Percentiles rank a stretch among this genome's conserved stretches.
These are phyloP conservation scores for Muscicapa striata DNA, from an alignment of 2,797 vertebrate genomes.

Conservation along the genomic window DNA sequence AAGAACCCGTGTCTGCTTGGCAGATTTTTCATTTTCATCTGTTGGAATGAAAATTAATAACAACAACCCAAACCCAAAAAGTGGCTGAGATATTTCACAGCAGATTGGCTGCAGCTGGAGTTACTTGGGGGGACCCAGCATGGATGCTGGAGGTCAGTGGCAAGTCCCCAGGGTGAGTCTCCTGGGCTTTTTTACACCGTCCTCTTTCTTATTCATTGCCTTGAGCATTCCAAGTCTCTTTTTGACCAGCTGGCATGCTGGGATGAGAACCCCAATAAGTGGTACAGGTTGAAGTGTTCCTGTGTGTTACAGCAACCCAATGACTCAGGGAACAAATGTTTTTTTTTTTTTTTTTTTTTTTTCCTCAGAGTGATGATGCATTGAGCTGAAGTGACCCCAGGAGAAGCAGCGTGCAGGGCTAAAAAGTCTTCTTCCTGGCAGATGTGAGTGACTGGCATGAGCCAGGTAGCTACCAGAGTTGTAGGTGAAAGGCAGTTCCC, in stretches of 20 bases:
- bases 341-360: background rate
- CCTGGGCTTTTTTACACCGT: background rate
- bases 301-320: rapidly evolving
- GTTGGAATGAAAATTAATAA: background rate
- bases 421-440: background rate
- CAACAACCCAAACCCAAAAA: background rate
- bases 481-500: background rate
- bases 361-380: background rate
- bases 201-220: background rate
- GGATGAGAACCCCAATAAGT: background rate
- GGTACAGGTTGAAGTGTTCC: background rate
- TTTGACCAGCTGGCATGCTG: background rate
- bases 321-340: background rate
- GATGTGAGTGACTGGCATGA: background rate
- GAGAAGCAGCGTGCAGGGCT: background rate
- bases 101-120: background rate
- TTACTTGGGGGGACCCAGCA: background rate
- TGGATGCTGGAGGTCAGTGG: background rate
- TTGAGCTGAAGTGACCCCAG: background rate
- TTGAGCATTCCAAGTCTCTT: background rate
- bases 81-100: background rate
- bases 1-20: background rate
- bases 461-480: background rate
- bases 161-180: background rate
- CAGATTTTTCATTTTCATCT: background rate